phyloP scores from a whole-genome alignment of 2,113 vertebrate species.

The Drymodes brunneopygia region DNA sequence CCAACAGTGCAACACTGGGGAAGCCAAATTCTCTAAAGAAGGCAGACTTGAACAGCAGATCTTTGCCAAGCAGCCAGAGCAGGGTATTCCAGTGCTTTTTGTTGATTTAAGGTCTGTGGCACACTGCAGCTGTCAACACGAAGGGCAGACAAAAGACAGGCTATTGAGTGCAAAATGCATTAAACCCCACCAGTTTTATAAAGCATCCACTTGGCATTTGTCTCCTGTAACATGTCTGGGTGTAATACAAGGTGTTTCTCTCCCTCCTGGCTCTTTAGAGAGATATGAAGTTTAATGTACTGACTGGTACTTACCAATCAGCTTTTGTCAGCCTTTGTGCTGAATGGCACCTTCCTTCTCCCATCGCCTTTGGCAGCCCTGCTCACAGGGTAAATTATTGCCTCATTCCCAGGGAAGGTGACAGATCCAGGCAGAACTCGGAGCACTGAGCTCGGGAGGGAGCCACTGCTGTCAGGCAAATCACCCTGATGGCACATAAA shows the following conservation, averaged over 20 bases:
- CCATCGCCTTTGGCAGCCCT: not conserved
- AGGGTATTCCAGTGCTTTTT: not conserved
- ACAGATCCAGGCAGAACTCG: not conserved
- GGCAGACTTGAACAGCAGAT: not conserved
- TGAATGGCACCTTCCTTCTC: not conserved
- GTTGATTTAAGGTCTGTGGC: not conserved
- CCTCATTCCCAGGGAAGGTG: not conserved
- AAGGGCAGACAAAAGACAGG: not conserved
- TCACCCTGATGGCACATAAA: not conserved
- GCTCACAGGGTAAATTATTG: not conserved
- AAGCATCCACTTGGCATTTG: not conserved
- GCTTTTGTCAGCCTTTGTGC: constrained; percentile 48
- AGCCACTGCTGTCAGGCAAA: not conserved
- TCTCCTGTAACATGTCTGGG: not conserved
- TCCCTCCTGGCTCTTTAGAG: constrained; percentile 9
- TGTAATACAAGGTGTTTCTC: not conserved
- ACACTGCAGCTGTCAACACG: constrained; percentile 22
- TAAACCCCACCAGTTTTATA: not conserved
- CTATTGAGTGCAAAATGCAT: not conserved
- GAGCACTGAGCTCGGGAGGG: not conserved
- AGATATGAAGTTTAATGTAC: constrained; percentile 9
- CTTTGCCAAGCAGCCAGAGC: not conserved
- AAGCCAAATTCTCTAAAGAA: not conserved
- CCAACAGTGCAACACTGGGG: too few relatives aligned
- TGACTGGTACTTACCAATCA: constrained; percentile 12